A percentile compares a stretch with the other conserved stretches of the same genome.
phyloP scores from a whole-genome alignment of 2,797 vertebrate species.

The Bucorvus abyssinicus region DNA sequence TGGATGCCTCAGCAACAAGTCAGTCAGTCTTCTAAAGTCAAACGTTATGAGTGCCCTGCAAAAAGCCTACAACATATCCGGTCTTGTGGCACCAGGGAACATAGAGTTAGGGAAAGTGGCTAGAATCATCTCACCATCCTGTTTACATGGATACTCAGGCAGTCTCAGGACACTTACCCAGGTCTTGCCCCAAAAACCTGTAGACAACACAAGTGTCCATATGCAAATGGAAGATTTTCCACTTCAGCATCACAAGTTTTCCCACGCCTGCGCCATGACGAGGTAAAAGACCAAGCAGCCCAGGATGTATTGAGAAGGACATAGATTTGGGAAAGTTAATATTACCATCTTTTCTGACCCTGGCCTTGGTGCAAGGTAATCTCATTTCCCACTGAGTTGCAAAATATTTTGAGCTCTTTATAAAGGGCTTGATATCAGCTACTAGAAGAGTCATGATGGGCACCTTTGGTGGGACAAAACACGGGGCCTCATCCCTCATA shows the following conservation, averaged over 20 bases:
- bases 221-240: neutral
- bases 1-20: neutral
- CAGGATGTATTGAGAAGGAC: neutral
- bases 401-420: neutral
- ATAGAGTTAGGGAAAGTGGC: neutral
- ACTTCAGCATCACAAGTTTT: neutral
- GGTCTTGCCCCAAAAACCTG: neutral
- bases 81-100: fast-evolving
- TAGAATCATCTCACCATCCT: neutral
- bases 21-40: neutral
- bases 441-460: neutral
- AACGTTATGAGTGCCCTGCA: neutral
- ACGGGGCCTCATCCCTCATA: fast-evolving
- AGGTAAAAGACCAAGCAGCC: neutral
- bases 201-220: neutral
- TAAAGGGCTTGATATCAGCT: neutral
- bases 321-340: neutral
- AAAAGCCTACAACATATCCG: fast-evolving
- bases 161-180: neutral
- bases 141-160: neutral
- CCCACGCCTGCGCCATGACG: neutral
- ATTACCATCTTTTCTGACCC: neutral
- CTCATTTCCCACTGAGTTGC: neutral
- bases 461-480: neutral
- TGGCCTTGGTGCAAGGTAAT: neutral